These are phyloP conservation scores for Amphipyra tragopoginis DNA, from an alignment of 2,888 invertebrate genomes.

Conservation along the genomic window DNA sequence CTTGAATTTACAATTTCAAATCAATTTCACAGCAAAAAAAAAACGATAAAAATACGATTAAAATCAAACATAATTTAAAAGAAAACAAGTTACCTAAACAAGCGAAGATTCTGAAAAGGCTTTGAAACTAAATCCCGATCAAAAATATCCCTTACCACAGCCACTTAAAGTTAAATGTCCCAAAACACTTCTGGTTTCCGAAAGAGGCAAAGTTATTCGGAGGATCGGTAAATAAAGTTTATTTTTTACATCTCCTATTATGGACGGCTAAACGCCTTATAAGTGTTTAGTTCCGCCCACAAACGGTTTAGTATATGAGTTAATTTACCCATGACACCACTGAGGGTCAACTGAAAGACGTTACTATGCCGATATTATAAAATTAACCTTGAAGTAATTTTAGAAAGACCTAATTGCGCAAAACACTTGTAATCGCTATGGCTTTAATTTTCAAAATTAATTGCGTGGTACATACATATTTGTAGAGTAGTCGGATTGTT, in stretches of 20 bases:
- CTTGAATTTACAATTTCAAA: too few species aligned
- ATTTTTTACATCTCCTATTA: conserved; percentile 37
- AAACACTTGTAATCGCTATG: too few species aligned
- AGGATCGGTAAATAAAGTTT: conserved; percentile 41
- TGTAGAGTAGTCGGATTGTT: too few species aligned
- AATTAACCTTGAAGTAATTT: background rate
- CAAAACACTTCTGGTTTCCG: conserved; percentile 20
- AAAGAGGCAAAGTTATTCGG: conserved; percentile 42
- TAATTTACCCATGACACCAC: conserved; percentile 48
- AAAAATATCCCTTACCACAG: conserved; percentile 11
- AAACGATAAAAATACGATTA: background rate
- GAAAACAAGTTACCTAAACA: conserved; percentile 44
- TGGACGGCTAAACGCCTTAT: conserved; percentile 50
- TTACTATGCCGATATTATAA: conserved; percentile 19
- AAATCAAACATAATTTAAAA: conserved; percentile 16
- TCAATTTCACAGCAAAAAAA: background rate
- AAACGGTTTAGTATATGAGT: conserved; percentile 34
- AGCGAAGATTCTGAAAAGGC: conserved; percentile 12
- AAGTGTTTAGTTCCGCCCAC: conserved; percentile 51
- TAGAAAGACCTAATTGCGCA: background rate
- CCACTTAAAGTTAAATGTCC: conserved; percentile 21
- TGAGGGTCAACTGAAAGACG: conserved; percentile 28
- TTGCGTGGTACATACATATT: too few species aligned
- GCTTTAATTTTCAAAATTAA: too few species aligned
- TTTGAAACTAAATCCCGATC: background rate